Evolutionary conservation across 2,113 vertebrate genomes (phyloP).

Genomic region (Podarcis muralis): DNA sequence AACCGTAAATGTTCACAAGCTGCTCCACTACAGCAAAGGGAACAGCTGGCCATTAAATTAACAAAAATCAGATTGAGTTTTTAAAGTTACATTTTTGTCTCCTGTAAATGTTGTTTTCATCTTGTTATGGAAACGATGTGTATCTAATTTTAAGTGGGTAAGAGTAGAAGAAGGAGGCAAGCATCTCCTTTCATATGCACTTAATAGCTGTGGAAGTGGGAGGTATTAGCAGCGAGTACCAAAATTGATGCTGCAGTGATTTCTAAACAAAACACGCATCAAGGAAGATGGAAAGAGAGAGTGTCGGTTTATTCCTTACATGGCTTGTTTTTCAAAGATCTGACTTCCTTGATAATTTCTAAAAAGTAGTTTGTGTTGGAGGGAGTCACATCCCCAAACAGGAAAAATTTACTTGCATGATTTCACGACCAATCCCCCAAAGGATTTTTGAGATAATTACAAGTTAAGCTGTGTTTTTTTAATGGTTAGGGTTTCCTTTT

Average conservation of each 20-base stretch:
- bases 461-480: slow-evolving; percentile 14
- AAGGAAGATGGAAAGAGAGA: neutral
- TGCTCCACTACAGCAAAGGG: slow-evolving; percentile 38
- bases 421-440: slow-evolving; percentile 18
- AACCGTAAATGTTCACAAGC: slow-evolving; percentile 20
- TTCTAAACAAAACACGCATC: slow-evolving; percentile 28
- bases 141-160: slow-evolving; percentile 8
- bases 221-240: neutral
- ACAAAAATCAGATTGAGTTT: neutral
- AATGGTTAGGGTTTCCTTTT: slow-evolving; percentile 10
- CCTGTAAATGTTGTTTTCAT: neutral
- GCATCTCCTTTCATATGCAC: neutral
- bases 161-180: neutral
- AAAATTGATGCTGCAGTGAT: slow-evolving; percentile 27
- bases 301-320: slow-evolving; percentile 23
- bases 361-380: slow-evolving; percentile 26
- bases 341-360: slow-evolving; percentile 26
- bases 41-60: slow-evolving; percentile 59
- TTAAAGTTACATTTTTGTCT: slow-evolving; percentile 24
- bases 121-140: rapidly evolving
- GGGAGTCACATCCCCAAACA: slow-evolving; percentile 31
- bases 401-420: neutral
- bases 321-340: slow-evolving; percentile 23
- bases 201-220: slow-evolving; percentile 5
- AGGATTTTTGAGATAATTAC: slow-evolving; percentile 14